Evolutionary conservation across 1,140 invertebrate genomes (phyloP).

Genomic region (Nasonia giraulti): DNA sequence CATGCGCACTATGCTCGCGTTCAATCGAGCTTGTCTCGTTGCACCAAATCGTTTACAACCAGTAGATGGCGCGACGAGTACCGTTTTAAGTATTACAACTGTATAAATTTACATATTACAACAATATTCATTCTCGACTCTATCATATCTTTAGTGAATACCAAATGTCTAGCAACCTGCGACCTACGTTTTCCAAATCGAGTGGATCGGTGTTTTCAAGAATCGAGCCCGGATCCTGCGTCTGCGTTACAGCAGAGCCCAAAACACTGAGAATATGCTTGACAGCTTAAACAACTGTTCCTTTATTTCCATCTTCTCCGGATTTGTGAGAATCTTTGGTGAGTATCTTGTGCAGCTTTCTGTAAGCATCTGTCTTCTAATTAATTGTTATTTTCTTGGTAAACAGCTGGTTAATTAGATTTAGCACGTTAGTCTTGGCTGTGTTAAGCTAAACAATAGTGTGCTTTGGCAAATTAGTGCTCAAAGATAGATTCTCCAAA

Average conservation of each 20-base stretch:
- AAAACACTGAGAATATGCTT: conserved; percentile 71
- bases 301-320: conserved; percentile 66
- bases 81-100: no score
- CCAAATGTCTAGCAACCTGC: conserved; percentile 63
- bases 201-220: conserved; percentile 64
- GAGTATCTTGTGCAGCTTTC: conserved; percentile 68
- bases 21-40: no score
- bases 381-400: conserved; percentile 67
- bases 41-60: no score
- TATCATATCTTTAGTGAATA: no score
- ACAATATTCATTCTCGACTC: no score
- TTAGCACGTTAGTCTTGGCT: conserved; percentile 69
- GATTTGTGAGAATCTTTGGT: conserved; percentile 69
- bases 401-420: conserved; percentile 70
- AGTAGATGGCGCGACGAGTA: no score
- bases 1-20: no score
- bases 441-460: conserved; percentile 64
- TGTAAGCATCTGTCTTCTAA: conserved; percentile 69
- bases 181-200: conserved; percentile 66
- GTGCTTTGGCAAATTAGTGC: conserved; percentile 65
- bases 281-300: conserved; percentile 67
- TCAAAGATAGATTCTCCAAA: conserved; percentile 62
- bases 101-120: no score
- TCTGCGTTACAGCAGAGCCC: conserved; percentile 61
- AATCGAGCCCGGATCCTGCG: conserved; percentile 61